Evolutionary conservation across 2,113 vertebrate genomes (phyloP), one percentile per base, ranked within the genome.

Genomic region (Carassius gibelio): DNA sequence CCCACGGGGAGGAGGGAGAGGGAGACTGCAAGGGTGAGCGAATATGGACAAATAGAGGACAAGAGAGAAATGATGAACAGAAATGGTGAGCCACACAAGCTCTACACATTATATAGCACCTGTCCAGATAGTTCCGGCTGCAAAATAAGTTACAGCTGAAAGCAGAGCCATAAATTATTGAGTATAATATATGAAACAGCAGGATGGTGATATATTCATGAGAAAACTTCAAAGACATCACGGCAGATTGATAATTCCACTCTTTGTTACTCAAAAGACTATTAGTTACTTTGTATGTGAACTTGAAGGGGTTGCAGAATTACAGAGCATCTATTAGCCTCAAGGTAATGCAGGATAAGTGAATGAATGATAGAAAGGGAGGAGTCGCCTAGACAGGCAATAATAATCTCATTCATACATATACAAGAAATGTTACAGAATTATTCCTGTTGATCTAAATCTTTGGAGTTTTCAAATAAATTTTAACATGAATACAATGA

Each of bases 1-100:
- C 84, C 84, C 75, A 85, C 15, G 59, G 48, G 34, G 52, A 78
- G 45, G 48, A 3, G 72, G 77, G 74, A 77, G 42, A 86, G 79
- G n/a, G 42, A 78, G 42, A 42, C 30, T 75, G 34, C 81, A 23
- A 61, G 48, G 64, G 21, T 66, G 30, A 83, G 48, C 26, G 57
- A 61, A n/a, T 48, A 61, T 61, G 81, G 57, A 77, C 64, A 77
- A 78, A 71, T 15, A 82, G 78, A 83, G 66, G 78, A 76, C 64
- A 6, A 84, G 81, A 81, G 26, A 80, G 38, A 77, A 84, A 68
- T 50, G 52, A 59, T 84, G 13, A 45, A 66, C 45, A 21, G 48
- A 64, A 82, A 38, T 19, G 45, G 61, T 0, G 36, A 42, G 68
- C 8, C 17, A 57, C n/a, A n/a, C 8, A 11, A 30, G 8, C 64